Percentiles rank a stretch among this genome's conserved stretches.
Conservation (phyloP, 2,797 vertebrate species). For the Poeciliopsis presidionis region DNA sequence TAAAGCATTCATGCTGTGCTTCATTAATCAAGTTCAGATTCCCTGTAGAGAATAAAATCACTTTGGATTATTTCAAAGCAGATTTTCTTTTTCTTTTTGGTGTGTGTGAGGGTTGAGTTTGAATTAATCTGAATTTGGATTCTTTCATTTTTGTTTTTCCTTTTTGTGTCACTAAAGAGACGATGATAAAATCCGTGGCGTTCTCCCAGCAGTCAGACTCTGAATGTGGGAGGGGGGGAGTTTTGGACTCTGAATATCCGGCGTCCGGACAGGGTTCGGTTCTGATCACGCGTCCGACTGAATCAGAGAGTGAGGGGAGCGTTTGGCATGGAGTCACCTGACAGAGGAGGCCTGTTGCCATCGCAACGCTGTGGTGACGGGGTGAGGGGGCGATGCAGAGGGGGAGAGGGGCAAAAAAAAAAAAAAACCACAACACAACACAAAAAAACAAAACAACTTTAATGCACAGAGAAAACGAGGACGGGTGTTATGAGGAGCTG, state of each 20-base stretch:
- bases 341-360: slow-evolving; percentile 75
- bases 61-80: neutral
- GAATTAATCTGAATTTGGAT: neutral
- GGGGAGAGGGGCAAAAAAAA: slow-evolving; percentile 8
- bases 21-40: neutral
- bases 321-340: slow-evolving; percentile 64
- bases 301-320: slow-evolving; percentile 61
- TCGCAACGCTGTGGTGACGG: slow-evolving; percentile 58
- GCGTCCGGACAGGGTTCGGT: slow-evolving; percentile 49
- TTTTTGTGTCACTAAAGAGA: neutral
- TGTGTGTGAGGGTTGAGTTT: neutral
- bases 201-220: slow-evolving; percentile 20
- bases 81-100: neutral
- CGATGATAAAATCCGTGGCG: neutral
- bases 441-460: neutral
- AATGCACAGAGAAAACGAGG: slow-evolving; percentile 24
- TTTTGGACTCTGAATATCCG: slow-evolving; percentile 15
- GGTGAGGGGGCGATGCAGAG: neutral
- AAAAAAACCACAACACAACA: no score
- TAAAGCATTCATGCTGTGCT: neutral
- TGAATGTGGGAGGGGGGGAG: slow-evolving; percentile 21
- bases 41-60: neutral
- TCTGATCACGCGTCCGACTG: slow-evolving; percentile 59
- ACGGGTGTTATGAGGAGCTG: slow-evolving; percentile 14
- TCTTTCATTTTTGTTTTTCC: neutral